Base-by-base conservation (phyloP, 2,888 invertebrate species). In the Eueremaeus valkanovi region DNA sequence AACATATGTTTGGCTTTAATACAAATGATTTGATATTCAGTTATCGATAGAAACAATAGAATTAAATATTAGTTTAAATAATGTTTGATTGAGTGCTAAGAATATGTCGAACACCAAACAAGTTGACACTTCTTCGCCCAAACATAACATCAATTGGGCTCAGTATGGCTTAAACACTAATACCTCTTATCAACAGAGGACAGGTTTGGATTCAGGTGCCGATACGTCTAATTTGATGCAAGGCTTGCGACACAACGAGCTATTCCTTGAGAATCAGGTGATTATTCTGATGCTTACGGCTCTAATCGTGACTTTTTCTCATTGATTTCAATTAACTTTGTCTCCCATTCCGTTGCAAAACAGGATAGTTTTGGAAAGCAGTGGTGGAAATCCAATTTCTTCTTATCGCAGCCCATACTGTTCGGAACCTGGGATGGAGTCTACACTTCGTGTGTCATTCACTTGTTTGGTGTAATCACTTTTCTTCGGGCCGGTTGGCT, bases 381-480 rank as follows among this genome's bases (percentile, higher is more conserved):
- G 73, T 96, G 95, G 95, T 96, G 95, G 95, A 92, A 94, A 85
- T 91, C 94, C 40, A 95, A 95, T 83, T 95, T 97, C 85, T 95
- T 97, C 83, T 90, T 97, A 84, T 93, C 94, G 42, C 93, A 96
- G 84, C 95, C 95, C 45, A 92, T 96, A 74, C 86, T 96, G 73
- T 97, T 98, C 86, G 96, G 97, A 18, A 95, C 95, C 0, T 97
- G 94, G 93, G 97, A 97, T 85, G 97, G 97, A 78, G 97, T 98
- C 9, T 98, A 96, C 83, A 95, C 96, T 75, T 95, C 96, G 73
- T 96, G 95, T 83, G 89, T 98, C 81, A 95, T 97, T 82, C 97
- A 97, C 85, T 93, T 97, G 76, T 95, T 98, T 86, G 96, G 97
- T 82, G 96, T 97, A 0, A 95, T 97, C 83, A 95, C 97, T 77